A percentile compares a stretch with the other conserved stretches of the same genome.
Conservation (phyloP, 1,140 invertebrate species). For the Euura lappo region DNA sequence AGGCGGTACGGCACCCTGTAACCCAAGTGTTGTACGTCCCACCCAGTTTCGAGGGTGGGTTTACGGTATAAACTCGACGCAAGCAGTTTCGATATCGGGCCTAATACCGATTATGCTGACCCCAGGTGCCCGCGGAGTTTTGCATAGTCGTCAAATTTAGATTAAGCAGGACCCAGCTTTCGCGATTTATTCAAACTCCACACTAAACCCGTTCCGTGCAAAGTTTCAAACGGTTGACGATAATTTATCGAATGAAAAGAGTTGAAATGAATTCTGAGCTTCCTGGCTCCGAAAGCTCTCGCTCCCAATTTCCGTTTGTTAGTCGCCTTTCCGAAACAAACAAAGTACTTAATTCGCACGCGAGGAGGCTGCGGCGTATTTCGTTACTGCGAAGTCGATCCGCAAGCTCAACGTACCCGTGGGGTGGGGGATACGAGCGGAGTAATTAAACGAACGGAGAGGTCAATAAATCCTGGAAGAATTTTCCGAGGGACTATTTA, state of each 20-base stretch:
- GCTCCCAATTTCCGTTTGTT: neutral
- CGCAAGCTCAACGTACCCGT: no score
- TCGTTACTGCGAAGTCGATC: no score
- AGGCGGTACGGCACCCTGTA: no score
- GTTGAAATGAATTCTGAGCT: neutral
- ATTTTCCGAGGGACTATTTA: constrained; percentile 14
- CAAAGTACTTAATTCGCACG: neutral
- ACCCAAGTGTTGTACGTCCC: no score
- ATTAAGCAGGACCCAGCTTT: neutral
- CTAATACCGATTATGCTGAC: constrained; percentile 7
- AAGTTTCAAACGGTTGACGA: neutral
- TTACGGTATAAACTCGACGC: constrained; percentile 1
- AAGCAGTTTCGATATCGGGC: constrained; percentile 6
- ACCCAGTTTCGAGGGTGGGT: no score
- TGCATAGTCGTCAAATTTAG: neutral
- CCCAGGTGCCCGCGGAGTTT: neutral
- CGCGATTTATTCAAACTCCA: no score
- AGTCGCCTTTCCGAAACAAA: neutral
- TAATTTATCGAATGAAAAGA: neutral
- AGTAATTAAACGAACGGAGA: constrained; percentile 2
- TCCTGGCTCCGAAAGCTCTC: no score
- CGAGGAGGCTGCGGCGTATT: no score
- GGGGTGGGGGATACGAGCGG: neutral
- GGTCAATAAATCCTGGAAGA: constrained; percentile 14
- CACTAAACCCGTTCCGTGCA: no score